Conservation (phyloP, 2,113 vertebrate genomes). For the Catagonus wagneri region DNA sequence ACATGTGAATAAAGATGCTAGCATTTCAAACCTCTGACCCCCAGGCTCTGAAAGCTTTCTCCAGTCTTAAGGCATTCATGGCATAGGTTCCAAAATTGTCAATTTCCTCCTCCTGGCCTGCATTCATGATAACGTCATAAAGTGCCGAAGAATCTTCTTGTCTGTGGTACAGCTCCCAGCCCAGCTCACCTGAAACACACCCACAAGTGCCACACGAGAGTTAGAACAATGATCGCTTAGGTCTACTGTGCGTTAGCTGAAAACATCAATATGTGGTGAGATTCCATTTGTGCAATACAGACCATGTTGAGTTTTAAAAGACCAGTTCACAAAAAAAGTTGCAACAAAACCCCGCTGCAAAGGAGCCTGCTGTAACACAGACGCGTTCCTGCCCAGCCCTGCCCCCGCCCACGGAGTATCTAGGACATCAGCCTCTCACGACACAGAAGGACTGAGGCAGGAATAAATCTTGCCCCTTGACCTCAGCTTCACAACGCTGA, state of each 20-base stretch:
- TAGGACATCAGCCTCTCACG: neutral
- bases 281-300: neutral
- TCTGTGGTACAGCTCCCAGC: constrained; percentile 97
- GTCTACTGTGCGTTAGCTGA: neutral
- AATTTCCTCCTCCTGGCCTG: constrained; percentile 95
- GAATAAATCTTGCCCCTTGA: neutral
- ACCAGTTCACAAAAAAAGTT: neutral
- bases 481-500: neutral
- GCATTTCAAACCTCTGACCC: constrained; percentile 93
- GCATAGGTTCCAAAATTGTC: constrained; percentile 97
- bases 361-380: neutral
- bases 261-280: neutral
- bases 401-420: neutral
- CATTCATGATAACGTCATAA: constrained; percentile 93
- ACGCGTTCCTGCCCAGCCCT: neutral
- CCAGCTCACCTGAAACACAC: constrained; percentile 93
- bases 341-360: neutral
- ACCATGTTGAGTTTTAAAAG: neutral
- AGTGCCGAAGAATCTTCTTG: constrained; percentile 90
- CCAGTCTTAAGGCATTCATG: constrained; percentile 94
- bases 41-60: constrained; percentile 98
- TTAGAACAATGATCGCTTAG: neutral
- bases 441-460: neutral
- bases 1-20: neutral
- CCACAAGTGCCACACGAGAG: neutral